Evolutionary conservation across 1,140 invertebrate species (phyloP), one percentile per base, ranked within the genome.

Genomic region (Bombus cullumanus): DNA sequence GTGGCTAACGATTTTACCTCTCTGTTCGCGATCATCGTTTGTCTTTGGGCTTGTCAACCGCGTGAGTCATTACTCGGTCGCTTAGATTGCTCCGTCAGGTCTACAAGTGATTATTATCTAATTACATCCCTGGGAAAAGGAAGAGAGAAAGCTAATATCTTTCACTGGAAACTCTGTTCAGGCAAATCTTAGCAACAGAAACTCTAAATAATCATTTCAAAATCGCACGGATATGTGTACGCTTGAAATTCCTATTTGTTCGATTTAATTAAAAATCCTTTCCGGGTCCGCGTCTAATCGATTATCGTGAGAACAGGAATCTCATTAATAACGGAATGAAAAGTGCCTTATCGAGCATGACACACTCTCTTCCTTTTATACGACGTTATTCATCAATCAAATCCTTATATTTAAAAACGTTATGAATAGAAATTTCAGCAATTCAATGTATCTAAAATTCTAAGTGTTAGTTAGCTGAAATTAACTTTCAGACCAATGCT

Each of bases 41-140:
- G 59, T 74, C 80, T 68, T 57, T 66, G 59, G 3, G 37, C 69
- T 82, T 47, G 68, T 76, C 59, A 39, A 66, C 59, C 22, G 39
- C 39, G 80, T 43, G 64, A 53, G 28, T 82, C 71, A 15, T 37
- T 25, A 28, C 37, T 25, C 47, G 28, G 12, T 64, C 39, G 39
- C n/a, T 62, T 72, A 28, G 78, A 69, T 69, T 69, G 31, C n/a
- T 53, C 41, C 25, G 69, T 22, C 69, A 34, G 39, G 18, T 28
- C n/a, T 69, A 43, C 71, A n/a, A 59, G 22, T 53, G 72, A 82
- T 64, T 47, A 62, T 62, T 53, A 53, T 47, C 80, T 82, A 82
- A 62, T 73, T 74, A 74, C 28, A 41, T 62, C n/a, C 57, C 2
- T 31, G 12, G 68, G 37, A 72, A 72, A 31, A 41, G 22, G 15